Evolutionary conservation across 2,797 vertebrate species (phyloP), one percentile per base, ranked within the genome.

Genomic region (Sebastes diaconus): DNA sequence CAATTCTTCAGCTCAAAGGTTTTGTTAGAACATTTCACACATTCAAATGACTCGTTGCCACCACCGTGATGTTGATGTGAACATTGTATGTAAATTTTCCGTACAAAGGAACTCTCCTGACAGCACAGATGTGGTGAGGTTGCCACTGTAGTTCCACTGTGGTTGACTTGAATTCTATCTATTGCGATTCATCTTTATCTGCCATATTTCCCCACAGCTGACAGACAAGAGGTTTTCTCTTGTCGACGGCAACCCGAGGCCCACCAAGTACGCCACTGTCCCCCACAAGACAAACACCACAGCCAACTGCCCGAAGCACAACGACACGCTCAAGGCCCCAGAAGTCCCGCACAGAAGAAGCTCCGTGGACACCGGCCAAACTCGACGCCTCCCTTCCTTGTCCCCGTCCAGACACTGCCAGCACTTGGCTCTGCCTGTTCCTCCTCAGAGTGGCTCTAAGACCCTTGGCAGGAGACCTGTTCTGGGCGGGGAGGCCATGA

Each of bases 221-320:
- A 30, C 73, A 5, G 81, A 84, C 55, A 84, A 74, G 67, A 88
- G 73, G 50, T 2, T 59, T 3, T 91, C 91, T 66, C 65, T 80
- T 1, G 87, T 89, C 1, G 87, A 85, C 11, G 60, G 0, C 4
- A 52, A 75, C 8, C 90, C 89, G 16, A 86, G 74, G 77, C 6
- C 55, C 8, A 1, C 39, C 39, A 77, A 77, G 75, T 69, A 79
- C 50, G 4, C 86, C 76, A 10, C 68, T 92, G 22, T 36, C 30
- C 95, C 92, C 76, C 92, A 90, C 59, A 95, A 91, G 80, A 87
- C 89, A 13, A 92, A 86, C 58, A 27, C 92, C 6, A 60, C 94
- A 9, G 92, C 94, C 29, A 93, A 91, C 0, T 90, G 77, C 84
- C 81, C 93, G 65, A 96, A 94, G 75, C 88, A 63, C 25, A 95